These are phyloP conservation scores for Sitta europaea DNA, from an alignment of 2,113 vertebrate species.

Conservation along the genomic window DNA sequence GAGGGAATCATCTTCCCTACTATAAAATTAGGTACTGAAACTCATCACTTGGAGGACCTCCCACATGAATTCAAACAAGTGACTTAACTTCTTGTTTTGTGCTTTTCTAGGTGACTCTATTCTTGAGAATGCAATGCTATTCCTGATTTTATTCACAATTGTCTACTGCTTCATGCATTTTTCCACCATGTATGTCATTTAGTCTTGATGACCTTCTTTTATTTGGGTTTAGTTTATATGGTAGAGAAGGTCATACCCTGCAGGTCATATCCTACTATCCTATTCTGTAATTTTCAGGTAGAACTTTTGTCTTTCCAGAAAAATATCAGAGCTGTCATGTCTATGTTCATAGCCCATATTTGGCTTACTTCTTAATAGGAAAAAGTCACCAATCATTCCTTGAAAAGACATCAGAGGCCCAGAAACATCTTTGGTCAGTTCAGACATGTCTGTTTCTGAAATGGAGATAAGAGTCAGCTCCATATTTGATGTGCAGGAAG, in stretches of 20 bases:
- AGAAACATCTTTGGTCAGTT: not conserved
- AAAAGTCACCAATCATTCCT: not conserved
- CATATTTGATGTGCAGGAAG: not conserved
- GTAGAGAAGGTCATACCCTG: not conserved
- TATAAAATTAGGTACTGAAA: not conserved
- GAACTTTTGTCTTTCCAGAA: not conserved
- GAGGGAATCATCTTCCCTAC: not conserved
- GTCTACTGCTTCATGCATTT: not conserved
- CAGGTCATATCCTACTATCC: not conserved
- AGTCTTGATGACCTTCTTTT: not conserved
- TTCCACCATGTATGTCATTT: not conserved
- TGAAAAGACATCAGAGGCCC: not conserved
- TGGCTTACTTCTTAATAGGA: not conserved
- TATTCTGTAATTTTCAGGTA: not conserved
- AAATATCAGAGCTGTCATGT: not conserved
- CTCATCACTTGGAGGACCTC: not conserved
- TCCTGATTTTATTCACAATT: not conserved
- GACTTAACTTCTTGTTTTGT: not conserved
- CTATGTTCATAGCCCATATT: not conserved
- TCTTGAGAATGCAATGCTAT: not conserved
- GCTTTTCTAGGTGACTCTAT: not conserved
- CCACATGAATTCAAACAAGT: not conserved
- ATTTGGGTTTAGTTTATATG: not conserved
- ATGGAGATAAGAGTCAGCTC: not conserved
- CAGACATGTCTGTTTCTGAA: not conserved